Evolutionary conservation across 2,888 invertebrate species (phyloP).

Genomic region (Lathronympha strigana): DNA sequence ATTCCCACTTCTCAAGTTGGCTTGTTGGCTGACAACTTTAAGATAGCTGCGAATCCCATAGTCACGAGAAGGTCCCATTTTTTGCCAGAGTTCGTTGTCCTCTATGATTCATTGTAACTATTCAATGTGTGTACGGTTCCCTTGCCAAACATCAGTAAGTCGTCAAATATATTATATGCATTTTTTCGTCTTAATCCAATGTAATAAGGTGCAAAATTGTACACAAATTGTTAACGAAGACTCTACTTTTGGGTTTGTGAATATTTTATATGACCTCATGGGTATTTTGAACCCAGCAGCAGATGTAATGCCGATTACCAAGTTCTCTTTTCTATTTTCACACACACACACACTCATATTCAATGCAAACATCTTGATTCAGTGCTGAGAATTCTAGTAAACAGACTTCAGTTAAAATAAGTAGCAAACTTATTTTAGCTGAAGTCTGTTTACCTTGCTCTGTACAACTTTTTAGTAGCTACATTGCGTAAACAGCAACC

Average conservation of each 20-base stretch:
- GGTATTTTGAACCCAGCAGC: not conserved
- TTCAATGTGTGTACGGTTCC: slow-evolving; percentile 18
- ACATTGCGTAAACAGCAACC: not conserved
- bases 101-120: slow-evolving; percentile 32
- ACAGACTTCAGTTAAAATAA: not conserved
- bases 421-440: not conserved
- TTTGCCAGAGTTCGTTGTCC: slow-evolving; percentile 38
- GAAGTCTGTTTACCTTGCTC: not conserved
- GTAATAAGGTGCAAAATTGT: not conserved
- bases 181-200: not conserved
- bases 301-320: too few relatives aligned
- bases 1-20: slow-evolving; percentile 25
- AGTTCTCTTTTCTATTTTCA: too few relatives aligned
- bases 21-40: slow-evolving; percentile 5
- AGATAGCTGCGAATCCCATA: slow-evolving; percentile 34
- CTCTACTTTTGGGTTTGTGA: not conserved
- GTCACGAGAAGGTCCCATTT: slow-evolving; percentile 39
- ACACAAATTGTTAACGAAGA: not conserved
- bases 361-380: too few relatives aligned
- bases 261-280: not conserved
- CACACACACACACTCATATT: too few relatives aligned
- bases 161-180: not conserved
- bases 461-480: not conserved
- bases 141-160: slow-evolving; percentile 12
- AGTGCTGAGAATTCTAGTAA: too few relatives aligned